Base-by-base conservation (phyloP, 35 echinoderm and acorn worm genomes). In the Lytechinus variegatus region DNA sequence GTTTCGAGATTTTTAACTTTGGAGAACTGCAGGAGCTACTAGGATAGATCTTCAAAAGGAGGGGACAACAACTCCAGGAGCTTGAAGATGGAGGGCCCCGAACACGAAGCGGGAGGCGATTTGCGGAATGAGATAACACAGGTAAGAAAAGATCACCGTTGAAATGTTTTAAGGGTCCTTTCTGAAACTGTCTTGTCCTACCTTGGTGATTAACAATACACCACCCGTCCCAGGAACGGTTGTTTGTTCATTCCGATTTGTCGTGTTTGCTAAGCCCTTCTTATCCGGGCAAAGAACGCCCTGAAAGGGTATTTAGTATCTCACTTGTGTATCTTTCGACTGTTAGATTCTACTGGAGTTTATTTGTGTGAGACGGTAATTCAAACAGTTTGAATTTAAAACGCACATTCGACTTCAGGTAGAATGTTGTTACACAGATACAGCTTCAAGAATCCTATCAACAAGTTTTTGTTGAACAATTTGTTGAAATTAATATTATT, bases 251-350 rank as follows among this genome's bases (percentile, higher is more conserved):
- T 5, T 27, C 9, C n/a, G 55, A 93, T 57, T 57, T 57, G 92
- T 93, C 21, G 54, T 93, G 92, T 93, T 93, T 93, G 92, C 92
- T 93, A 57, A 93, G 92, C 92, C 53, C 92, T 27, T 13, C 92
- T 93, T 55, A 93, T 55, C 92, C 53, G 53, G 21, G 52, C 27
- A 90, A 54, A 90, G 88, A 54, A 90, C 29, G 27, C 9, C 52
- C 10, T 21, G 7, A 90, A 54, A 52, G 88, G 11, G 28, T 89
- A 53, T 16, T 87, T 44, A n/a, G 29, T 90, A 52, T 44, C 14
- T 14, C 27, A 90, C 52, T 44, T 12, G 56, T 9, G 56, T 58
- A 58, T 9, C 8, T 56, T 11, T 56, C 8, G 87, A 52, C 10
- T 90, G 10, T 90, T 21, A 89, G 16, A 28, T 28, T 51, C 52